Evolutionary conservation across 1,140 invertebrate species (phyloP), one percentile per base, ranked within the genome.

Genomic region (Zaprionus taronus): DNA sequence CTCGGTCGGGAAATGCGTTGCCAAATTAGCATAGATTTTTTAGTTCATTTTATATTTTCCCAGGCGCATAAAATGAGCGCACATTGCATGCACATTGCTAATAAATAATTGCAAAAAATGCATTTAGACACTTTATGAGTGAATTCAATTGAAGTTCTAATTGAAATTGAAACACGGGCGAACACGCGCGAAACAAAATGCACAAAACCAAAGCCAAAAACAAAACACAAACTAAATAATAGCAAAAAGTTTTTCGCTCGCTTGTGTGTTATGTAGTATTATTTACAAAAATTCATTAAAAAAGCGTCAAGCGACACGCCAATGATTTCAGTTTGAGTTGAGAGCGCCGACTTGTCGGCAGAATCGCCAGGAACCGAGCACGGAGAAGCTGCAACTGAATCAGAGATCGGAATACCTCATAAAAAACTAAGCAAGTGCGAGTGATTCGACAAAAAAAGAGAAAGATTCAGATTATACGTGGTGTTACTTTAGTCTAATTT

Each of bases 61-160:
- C 84, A 87, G 69, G 75, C 36, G 14, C 62, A 62, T 71, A 79
- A 70, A 44, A 53, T 26, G 22, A 41, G 36, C 44, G 20, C 14
- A 68, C 76, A 86, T 85, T 55, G 83, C 84, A 87, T 89, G 84
- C 79, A 62, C 69, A 81, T 84, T 76, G 71, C 53, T 84, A 89
- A 84, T 87, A 78, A 86, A 87, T 83, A 83, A 73, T 83, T 83
- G 71, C 47, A 58, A 81, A 83, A 87, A 79, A 83, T 79, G 66
- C 69, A 71, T 84, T 87, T 78, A 83, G 64, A 83, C 78, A 81
- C 72, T 81, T 89, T 74, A 68, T 70, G 67, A 75, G 73, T 80
- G 77, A 72, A 80, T 87, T 86, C 80, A 83, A 64, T 86, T 74
- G 57, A 80, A 81, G 82, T 80, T 57, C 62, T 71, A 73, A 68